Percentiles rank a stretch among this genome's conserved stretches.
These are phyloP conservation scores for Chrysolina americana DNA, from an alignment of 2,888 invertebrate species.

Conservation along the genomic window DNA sequence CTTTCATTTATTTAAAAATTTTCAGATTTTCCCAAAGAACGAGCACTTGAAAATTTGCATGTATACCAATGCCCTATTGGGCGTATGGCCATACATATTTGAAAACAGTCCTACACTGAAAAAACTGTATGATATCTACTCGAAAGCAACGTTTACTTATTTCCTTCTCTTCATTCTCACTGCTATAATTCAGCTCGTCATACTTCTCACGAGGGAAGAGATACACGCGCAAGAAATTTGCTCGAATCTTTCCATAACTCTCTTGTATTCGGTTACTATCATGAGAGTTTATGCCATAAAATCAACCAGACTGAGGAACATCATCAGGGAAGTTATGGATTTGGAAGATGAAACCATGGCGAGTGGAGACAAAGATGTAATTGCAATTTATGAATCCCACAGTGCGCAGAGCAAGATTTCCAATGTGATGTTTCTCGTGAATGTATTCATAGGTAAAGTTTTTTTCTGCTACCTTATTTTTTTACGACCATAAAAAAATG, in stretches of 20 bases:
- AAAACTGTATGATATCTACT: constrained; percentile 40
- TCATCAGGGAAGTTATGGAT: constrained; percentile 50
- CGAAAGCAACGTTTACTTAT: constrained; percentile 36
- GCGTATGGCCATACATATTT: constrained; percentile 46
- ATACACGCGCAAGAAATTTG: constrained; percentile 44
- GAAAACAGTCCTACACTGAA: constrained; percentile 39
- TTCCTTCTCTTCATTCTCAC: constrained; percentile 36
- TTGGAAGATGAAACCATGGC: constrained; percentile 45
- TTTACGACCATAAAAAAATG: too few species aligned
- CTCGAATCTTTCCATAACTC: constrained; percentile 50
- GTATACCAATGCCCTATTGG: constrained; percentile 41
- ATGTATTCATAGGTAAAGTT: constrained; percentile 47
- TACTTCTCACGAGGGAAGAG: constrained; percentile 33
- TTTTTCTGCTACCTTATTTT: neutral
- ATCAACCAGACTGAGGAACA: constrained; percentile 37
- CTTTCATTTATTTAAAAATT: constrained; percentile 12
- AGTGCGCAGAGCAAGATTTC: constrained; percentile 43
- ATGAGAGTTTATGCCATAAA: constrained; percentile 48
- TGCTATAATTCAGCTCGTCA: constrained; percentile 38
- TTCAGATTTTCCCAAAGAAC: constrained; percentile 46
- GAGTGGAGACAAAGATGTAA: constrained; percentile 41
- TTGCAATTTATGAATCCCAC: constrained; percentile 43
- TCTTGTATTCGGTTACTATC: constrained; percentile 49
- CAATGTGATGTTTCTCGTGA: constrained; percentile 43
- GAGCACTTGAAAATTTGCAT: constrained; percentile 43